Evolutionary conservation across 2,113 vertebrate genomes (phyloP).

Genomic region (human (Homo sapiens)): GRCh38 chr16:72697501-72698000

Average conservation of each 20-base stretch:
- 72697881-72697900: neutral
- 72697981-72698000: neutral
- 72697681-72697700: neutral
- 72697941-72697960: constrained; percentile 32
- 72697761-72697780: neutral
- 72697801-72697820: neutral
- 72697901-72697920: neutral
- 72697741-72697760: neutral
- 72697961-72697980: neutral
- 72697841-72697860: neutral
- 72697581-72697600: neutral
- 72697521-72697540: neutral
- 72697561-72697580: neutral
- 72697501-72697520: neutral
- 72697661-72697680: constrained; percentile 22
- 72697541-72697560: neutral
- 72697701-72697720: neutral
- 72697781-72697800: neutral
- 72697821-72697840: neutral
- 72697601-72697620: neutral
- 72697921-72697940: neutral
- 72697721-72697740: neutral
- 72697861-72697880: neutral
- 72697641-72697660: neutral
- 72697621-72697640: neutral